Conservation (phyloP, 2,797 vertebrate species). For the Onychomys torridus region DNA sequence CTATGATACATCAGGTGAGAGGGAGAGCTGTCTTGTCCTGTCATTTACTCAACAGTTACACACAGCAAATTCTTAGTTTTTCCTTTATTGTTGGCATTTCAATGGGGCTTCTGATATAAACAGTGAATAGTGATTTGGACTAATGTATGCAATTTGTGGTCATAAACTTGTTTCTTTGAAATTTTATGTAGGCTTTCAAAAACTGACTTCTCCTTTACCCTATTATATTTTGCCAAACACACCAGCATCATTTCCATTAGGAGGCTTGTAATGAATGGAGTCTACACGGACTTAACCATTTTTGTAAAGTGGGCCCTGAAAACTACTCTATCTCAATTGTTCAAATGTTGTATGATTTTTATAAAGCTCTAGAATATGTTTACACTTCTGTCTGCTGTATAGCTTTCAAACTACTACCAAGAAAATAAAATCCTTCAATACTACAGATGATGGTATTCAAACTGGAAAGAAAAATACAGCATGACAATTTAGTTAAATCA, state of each 20-base stretch:
- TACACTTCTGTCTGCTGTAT: slow-evolving; percentile 8
- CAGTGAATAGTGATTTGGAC: slow-evolving; percentile 1
- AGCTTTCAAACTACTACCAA: slow-evolving; percentile 25
- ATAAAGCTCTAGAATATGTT: slow-evolving; percentile 7
- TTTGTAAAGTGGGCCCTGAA: slow-evolving; percentile 13
- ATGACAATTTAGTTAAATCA: background rate
- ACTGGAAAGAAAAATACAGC: background rate
- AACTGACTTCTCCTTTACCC: background rate
- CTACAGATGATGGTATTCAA: background rate
- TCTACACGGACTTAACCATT: slow-evolving; percentile 31
- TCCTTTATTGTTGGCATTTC: background rate
- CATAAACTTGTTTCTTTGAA: background rate
- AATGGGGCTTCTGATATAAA: background rate
- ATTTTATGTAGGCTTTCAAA: slow-evolving; percentile 40
- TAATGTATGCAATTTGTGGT: background rate
- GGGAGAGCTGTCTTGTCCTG: background rate
- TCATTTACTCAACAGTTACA: background rate
- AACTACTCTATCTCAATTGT: background rate
- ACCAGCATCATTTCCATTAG: background rate
- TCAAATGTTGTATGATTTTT: background rate
- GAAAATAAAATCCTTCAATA: slow-evolving; percentile 45
- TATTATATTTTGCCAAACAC: slow-evolving; percentile 32
- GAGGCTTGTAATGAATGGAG: slow-evolving; percentile 23
- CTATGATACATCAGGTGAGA: background rate
- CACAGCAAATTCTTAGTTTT: background rate